These are phyloP conservation scores for Tamias sibiricus DNA, from an alignment of 2,113 vertebrate genomes.

Conservation along the genomic window DNA sequence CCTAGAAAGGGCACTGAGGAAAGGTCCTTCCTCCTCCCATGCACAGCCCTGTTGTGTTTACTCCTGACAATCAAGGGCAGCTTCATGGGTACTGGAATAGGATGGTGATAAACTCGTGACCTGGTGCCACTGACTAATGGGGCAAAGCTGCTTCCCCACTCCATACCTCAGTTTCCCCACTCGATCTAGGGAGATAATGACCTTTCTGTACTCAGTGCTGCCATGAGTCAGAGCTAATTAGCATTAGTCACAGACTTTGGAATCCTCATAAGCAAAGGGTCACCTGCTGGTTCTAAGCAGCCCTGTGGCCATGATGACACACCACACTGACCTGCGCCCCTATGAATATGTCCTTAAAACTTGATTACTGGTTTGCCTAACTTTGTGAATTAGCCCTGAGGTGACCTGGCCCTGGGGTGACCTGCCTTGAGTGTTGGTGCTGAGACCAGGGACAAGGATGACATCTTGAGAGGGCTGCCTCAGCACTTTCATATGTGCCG, in stretches of 20 bases:
- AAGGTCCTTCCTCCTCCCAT: not conserved
- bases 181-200: not conserved
- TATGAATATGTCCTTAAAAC: not conserved
- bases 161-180: conserved; percentile 69
- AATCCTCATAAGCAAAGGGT: conserved; percentile 39
- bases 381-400: not conserved
- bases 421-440: not conserved
- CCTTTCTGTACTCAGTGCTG: not conserved
- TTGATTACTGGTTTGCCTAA: not conserved
- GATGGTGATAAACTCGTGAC: not conserved
- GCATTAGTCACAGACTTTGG: conserved; percentile 43
- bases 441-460: not conserved
- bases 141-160: conserved; percentile 72
- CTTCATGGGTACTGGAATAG: not conserved
- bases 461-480: not conserved
- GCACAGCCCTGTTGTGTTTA: not conserved
- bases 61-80: not conserved
- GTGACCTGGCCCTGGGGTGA: not conserved
- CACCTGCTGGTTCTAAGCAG: not conserved
- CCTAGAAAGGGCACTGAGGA: not conserved
- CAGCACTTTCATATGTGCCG: too few species aligned
- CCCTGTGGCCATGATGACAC: not conserved
- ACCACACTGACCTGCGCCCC: not conserved
- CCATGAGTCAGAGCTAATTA: conserved; percentile 57
- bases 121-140: conserved; percentile 47